Evolutionary conservation across 2,797 vertebrate genomes (phyloP).

Genomic region (Gallinago stenura): DNA sequence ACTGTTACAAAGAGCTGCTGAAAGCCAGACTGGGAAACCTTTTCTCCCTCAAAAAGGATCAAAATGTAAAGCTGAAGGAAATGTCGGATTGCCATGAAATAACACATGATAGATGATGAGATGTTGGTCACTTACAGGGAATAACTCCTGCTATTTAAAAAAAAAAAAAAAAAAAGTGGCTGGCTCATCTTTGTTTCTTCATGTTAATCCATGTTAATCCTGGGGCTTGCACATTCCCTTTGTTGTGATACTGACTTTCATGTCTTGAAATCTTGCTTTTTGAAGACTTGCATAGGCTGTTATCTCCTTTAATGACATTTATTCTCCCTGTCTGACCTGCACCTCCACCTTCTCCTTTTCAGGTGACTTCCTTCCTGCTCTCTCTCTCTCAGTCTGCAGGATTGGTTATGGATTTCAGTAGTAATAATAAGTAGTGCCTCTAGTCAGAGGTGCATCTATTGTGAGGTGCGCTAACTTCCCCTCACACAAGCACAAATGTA

Average conservation of each 20-base stretch:
- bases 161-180: neutral
- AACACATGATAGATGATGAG: neutral
- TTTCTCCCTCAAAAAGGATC: neutral
- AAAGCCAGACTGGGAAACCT: neutral
- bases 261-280: neutral
- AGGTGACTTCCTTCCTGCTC: neutral
- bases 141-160: neutral
- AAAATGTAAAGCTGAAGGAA: neutral
- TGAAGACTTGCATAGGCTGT: neutral
- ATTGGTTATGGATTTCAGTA: neutral
- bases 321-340: neutral
- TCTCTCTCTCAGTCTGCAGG: neutral
- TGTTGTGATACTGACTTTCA: accelerated
- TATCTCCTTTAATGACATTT: neutral
- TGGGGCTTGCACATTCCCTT: neutral
- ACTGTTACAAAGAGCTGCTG: neutral
- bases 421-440: neutral
- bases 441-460: neutral
- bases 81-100: neutral
- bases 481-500: neutral
- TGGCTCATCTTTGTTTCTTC: neutral
- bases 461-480: accelerated
- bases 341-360: neutral
- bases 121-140: neutral
- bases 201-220: neutral